Conservation (phyloP, 2,113 vertebrate species). For the Larimichthys crocea region DNA sequence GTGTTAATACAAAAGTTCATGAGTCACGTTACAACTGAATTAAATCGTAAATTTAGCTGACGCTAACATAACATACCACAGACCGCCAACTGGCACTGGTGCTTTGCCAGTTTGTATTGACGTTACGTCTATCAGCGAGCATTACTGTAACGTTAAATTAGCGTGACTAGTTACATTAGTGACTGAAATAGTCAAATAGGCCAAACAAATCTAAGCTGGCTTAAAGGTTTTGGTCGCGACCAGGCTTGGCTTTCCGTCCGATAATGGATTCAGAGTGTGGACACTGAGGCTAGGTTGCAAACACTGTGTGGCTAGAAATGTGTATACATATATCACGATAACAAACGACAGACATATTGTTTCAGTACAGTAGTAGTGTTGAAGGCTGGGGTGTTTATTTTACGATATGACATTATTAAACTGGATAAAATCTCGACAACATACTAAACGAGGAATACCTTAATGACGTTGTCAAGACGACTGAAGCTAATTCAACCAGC, state of each 20-base stretch:
- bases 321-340: background rate
- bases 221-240: background rate
- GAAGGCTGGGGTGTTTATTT: background rate
- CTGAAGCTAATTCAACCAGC: background rate
- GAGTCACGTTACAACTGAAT: background rate
- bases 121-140: background rate
- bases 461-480: background rate
- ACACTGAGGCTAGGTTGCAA: background rate
- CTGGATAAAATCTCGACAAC: background rate
- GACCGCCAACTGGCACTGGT: background rate
- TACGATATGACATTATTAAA: background rate
- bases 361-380: background rate
- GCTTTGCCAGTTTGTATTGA: too few relatives aligned
- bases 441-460: background rate
- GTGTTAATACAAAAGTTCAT: background rate
- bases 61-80: too few relatives aligned
- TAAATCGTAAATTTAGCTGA: background rate
- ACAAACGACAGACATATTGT: background rate
- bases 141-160: background rate
- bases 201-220: background rate
- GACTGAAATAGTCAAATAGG: background rate
- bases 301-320: background rate
- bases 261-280: constrained; percentile 21
- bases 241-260: constrained; percentile 5
- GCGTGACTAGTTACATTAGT: too few relatives aligned